Conservation (phyloP, 2,888 invertebrate genomes). For the Mythimna pallens region DNA sequence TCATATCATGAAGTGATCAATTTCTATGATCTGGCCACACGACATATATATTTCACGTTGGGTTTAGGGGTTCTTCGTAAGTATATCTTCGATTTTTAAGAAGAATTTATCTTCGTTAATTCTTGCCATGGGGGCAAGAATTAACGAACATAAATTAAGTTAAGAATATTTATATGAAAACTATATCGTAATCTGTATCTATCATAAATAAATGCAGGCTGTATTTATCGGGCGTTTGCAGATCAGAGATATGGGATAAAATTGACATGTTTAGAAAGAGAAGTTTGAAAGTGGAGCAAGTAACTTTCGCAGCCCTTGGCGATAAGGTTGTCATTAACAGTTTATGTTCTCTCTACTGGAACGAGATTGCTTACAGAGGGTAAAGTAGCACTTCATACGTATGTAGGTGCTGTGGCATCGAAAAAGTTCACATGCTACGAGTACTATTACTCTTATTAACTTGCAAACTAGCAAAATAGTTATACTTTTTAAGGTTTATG, state of each 20-base stretch:
- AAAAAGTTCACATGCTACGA: too few relatives aligned
- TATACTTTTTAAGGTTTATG: too few relatives aligned
- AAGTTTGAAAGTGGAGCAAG: conserved; percentile 35
- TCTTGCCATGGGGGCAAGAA: neutral
- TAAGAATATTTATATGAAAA: neutral
- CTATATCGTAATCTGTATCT: conserved; percentile 6
- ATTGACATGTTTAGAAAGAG: conserved; percentile 40
- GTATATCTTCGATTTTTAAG: neutral
- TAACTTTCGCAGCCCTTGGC: conserved; percentile 41
- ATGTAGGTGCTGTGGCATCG: too few relatives aligned
- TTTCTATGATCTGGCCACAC: too few relatives aligned
- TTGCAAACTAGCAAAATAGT: too few relatives aligned
- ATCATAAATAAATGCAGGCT: conserved; percentile 22
- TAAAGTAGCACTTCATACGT: too few relatives aligned
- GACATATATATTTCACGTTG: too few relatives aligned
- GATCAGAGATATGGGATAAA: conserved; percentile 29
- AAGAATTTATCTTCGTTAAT: too few relatives aligned
- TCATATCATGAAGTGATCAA: too few relatives aligned
- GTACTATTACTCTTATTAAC: too few relatives aligned
- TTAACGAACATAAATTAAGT: neutral
- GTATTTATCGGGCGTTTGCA: conserved; percentile 7
- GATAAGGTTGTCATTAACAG: conserved; percentile 18
- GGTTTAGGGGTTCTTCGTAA: too few relatives aligned
- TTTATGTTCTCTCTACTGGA: conserved; percentile 13
- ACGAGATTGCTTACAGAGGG: neutral